A percentile compares a stretch with the other conserved stretches of the same genome.
These are phyloP conservation scores for Patiria pectinifera DNA, from an alignment of 53 echinoderm and acorn worm genomes.

Conservation along the genomic window DNA sequence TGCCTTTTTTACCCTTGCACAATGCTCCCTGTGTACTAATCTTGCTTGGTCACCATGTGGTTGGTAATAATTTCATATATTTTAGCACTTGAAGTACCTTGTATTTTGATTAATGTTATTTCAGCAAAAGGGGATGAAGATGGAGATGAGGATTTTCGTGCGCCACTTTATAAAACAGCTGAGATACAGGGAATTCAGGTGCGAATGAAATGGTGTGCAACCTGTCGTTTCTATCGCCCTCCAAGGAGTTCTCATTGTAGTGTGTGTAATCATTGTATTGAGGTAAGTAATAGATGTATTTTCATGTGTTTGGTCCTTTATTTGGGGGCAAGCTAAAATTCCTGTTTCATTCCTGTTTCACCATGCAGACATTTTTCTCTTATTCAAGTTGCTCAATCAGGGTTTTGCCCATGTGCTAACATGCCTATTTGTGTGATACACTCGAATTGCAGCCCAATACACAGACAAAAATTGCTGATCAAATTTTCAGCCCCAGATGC, in stretches of 20 bases:
- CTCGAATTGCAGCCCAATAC: too few relatives aligned
- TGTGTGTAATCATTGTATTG: conserved; percentile 99
- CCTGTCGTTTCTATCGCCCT: conserved; percentile 96
- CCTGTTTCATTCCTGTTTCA: too few relatives aligned
- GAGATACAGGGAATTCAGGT: conserved; percentile 81
- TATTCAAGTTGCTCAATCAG: too few relatives aligned
- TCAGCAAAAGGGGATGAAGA: conserved; percentile 97
- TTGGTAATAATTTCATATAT: too few relatives aligned
- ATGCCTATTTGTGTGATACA: too few relatives aligned
- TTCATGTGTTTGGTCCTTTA: background rate
- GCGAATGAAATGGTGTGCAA: conserved; percentile 99
- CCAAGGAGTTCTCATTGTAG: conserved; percentile 98
- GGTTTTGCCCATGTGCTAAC: background rate
- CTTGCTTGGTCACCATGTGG: too few relatives aligned
- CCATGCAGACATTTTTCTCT: too few relatives aligned
- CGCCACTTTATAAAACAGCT: conserved; percentile 86
- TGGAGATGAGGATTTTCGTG: conserved; percentile 94
- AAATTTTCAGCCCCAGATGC: too few relatives aligned
- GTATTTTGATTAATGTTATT: background rate
- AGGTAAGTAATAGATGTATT: conserved; percentile 67
- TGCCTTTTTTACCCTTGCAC: too few relatives aligned
- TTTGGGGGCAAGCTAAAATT: background rate
- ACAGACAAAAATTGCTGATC: too few relatives aligned
- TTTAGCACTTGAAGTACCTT: background rate
- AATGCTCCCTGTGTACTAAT: too few relatives aligned